Percentiles rank a stretch among this genome's conserved stretches.
Conservation (phyloP, 1,140 invertebrate species). For the Triops cancriformis region DNA sequence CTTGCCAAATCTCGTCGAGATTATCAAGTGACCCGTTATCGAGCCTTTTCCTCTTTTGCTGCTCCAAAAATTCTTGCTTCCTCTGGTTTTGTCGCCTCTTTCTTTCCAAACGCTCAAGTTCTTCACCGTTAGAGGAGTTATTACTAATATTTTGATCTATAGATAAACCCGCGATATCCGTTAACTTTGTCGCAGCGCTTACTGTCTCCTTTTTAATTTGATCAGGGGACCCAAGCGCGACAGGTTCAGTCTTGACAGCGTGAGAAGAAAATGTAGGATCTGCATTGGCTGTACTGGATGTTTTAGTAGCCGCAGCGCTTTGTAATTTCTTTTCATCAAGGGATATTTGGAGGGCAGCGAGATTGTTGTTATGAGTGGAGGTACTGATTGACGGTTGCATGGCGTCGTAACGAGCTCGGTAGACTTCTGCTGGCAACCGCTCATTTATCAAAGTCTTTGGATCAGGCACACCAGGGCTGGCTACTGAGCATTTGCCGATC, state of each 20-base stretch:
- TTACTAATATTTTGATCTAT: background rate
- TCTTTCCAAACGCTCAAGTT: conserved; percentile 17
- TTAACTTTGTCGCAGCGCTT: too few species aligned
- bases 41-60: conserved; percentile 18
- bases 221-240: background rate
- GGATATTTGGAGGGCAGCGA: background rate
- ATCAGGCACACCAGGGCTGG: background rate
- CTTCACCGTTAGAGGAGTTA: background rate
- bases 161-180: background rate
- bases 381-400: background rate
- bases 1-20: background rate
- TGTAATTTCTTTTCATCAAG: background rate
- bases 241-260: background rate
- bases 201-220: background rate
- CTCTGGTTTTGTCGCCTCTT: conserved; percentile 27
- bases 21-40: background rate
- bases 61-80: conserved; percentile 26
- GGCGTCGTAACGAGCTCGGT: background rate
- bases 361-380: background rate
- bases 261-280: background rate
- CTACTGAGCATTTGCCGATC: conserved; percentile 11
- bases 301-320: background rate
- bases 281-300: background rate
- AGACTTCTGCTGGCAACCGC: conserved; percentile 8
- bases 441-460: conserved; percentile 11